A percentile compares a stretch with the other conserved stretches of the same genome.
Evolutionary conservation across 2,113 vertebrate genomes (phyloP).

Genomic region (Tricholaema leucomelas): DNA sequence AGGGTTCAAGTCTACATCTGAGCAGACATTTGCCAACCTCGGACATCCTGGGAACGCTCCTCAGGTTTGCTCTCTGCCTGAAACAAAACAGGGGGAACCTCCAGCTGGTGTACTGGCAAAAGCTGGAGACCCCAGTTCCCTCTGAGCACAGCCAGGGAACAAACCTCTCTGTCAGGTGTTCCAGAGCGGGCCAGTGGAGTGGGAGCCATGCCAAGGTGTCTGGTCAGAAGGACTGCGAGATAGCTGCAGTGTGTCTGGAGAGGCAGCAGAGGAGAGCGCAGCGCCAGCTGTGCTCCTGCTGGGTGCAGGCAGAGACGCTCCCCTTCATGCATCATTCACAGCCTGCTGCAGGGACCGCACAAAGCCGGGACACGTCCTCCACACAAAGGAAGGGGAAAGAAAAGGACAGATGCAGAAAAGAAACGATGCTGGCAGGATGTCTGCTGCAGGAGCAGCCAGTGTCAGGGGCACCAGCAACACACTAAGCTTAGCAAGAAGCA

Average conservation of each 20-base stretch:
- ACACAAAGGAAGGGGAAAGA: conserved; percentile 60
- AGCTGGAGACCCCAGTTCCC: conserved; percentile 16
- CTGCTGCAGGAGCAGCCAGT: conserved; percentile 13
- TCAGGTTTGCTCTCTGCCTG: background rate
- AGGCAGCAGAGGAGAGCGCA: conserved; percentile 54
- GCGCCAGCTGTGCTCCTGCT: conserved; percentile 75
- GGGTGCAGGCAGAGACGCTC: conserved; percentile 75
- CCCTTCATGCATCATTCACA: conserved; percentile 83
- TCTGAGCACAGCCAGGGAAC: background rate
- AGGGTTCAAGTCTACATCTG: background rate
- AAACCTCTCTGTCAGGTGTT: conserved; percentile 6
- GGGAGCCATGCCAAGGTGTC: conserved; percentile 4
- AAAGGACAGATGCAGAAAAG: conserved; percentile 44
- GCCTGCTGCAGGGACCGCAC: conserved; percentile 76
- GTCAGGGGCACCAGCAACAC: conserved; percentile 45
- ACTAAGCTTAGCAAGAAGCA: conserved; percentile 39
- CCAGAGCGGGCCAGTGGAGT: background rate
- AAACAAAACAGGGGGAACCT: background rate
- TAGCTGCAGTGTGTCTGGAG: conserved; percentile 53
- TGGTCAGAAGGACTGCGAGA: conserved; percentile 56
- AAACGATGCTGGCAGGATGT: conserved; percentile 31
- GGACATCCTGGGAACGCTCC: background rate
- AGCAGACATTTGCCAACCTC: background rate
- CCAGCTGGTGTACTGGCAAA: conserved; percentile 10
- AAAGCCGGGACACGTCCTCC: conserved; percentile 71